phyloP scores from a whole-genome alignment of 64 coral and sea anemone genomes.

The Montipora efflorescens region DNA sequence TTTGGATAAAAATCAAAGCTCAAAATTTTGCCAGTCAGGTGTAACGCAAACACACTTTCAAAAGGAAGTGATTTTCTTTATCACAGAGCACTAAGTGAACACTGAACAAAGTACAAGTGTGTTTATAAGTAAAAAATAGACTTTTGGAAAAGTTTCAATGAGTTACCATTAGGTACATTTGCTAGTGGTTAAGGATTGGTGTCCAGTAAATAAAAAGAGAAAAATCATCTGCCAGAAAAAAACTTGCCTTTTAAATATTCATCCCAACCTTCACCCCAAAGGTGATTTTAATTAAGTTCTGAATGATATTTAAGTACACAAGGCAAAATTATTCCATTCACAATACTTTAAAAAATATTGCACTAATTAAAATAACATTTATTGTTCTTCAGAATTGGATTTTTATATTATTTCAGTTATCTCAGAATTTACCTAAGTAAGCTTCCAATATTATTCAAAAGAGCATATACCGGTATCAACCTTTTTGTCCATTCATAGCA shows the following conservation, averaged over 20 bases:
- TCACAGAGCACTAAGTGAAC: neutral
- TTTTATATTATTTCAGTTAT: too few species aligned
- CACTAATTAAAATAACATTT: neutral
- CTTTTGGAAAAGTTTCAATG: neutral
- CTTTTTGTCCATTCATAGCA: neutral
- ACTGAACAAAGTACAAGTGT: constrained; percentile 7
- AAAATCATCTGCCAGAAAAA: neutral
- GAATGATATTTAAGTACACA: too few species aligned
- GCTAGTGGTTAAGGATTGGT: neutral
- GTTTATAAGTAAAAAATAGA: neutral
- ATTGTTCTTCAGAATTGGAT: neutral
- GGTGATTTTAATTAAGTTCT: too few species aligned
- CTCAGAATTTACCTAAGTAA: neutral
- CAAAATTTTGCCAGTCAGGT: too few species aligned
- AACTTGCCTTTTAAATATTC: neutral
- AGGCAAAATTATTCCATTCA: too few species aligned
- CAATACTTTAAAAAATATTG: too few species aligned
- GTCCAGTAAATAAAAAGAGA: neutral
- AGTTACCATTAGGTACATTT: neutral
- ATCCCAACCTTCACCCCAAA: too few species aligned
- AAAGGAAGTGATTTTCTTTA: too few species aligned
- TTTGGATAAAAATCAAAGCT: too few species aligned
- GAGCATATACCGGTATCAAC: too few species aligned
- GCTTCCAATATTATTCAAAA: neutral
- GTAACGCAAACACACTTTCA: too few species aligned